A percentile compares a stretch with the other conserved stretches of the same genome.
Conservation (phyloP, 2,113 vertebrate species). For the Nyctereutes procyonoides region DNA sequence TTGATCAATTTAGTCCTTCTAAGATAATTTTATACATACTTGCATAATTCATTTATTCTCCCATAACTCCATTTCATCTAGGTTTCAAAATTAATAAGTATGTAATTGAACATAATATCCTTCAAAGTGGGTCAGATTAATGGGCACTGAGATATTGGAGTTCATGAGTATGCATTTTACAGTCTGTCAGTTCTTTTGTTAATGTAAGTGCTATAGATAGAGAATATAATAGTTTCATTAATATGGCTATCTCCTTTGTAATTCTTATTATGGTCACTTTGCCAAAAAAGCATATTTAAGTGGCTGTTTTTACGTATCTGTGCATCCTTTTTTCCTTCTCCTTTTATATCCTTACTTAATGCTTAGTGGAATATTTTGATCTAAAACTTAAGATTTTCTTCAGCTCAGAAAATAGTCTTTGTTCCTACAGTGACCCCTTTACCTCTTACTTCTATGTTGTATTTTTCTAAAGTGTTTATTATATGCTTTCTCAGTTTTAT, state of each 20-base stretch:
- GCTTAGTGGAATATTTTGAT: not conserved
- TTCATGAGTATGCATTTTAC: conserved; percentile 67
- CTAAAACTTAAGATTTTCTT: not conserved
- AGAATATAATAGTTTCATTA: not conserved
- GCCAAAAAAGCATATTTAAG: not conserved
- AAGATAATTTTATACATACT: not conserved
- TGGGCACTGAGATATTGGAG: conserved; percentile 71
- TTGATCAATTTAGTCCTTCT: not conserved
- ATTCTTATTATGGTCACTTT: not conserved
- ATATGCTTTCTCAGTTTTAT: not conserved
- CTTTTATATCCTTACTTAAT: not conserved
- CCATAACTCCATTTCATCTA: conserved; percentile 50
- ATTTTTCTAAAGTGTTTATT: not conserved
- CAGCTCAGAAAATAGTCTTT: not conserved
- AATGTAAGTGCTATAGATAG: not conserved
- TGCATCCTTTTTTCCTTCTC: not conserved
- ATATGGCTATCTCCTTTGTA: not conserved
- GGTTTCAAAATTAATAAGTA: conserved; percentile 78
- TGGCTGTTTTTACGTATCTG: not conserved
- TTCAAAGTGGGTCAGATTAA: conserved; percentile 80
- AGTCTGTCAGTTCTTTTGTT: conserved; percentile 57
- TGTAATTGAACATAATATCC: conserved; percentile 72
- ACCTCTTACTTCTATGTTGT: not conserved
- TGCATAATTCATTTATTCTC: conserved; percentile 38
- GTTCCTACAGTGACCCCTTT: not conserved